phyloP scores from a whole-genome alignment of 2,113 vertebrate genomes.

The Dendrocopos noguchii region DNA sequence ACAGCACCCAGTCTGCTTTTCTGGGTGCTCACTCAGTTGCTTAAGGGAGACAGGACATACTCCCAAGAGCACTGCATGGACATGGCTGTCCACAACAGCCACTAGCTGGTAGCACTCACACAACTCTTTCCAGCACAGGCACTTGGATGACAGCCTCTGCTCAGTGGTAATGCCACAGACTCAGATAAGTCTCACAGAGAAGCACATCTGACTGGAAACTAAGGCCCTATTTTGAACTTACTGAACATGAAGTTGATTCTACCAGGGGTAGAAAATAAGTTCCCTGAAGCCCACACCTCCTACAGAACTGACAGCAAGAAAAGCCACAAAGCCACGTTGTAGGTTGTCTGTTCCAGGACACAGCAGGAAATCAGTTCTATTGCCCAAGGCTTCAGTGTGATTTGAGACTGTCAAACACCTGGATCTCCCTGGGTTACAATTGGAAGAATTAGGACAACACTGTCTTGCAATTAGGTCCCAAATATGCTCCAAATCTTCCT shows the following conservation, averaged over 20 bases:
- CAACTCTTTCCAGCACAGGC: not conserved
- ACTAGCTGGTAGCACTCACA: not conserved
- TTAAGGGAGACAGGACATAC: not conserved
- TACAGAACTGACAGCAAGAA: not conserved
- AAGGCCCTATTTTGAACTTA: not conserved
- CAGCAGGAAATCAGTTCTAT: not conserved
- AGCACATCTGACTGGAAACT: not conserved
- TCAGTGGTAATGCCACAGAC: not conserved
- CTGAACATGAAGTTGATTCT: not conserved
- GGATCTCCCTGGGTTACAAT: not conserved
- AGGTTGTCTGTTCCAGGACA: not conserved
- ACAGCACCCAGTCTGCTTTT: not conserved
- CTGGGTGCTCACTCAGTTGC: accelerated
- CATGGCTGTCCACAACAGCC: not conserved
- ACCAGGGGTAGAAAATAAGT: not conserved
- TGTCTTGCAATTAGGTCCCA: not conserved
- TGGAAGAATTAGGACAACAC: not conserved
- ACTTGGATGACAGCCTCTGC: not conserved
- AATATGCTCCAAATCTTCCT: not conserved
- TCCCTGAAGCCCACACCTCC: not conserved
- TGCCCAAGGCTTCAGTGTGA: not conserved
- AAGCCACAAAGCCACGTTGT: not conserved
- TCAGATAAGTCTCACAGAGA: not conserved
- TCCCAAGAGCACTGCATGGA: not conserved
- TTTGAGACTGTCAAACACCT: not conserved